Evolutionary conservation across 2,888 invertebrate species (phyloP).

Genomic region (Plebejus melissa): DNA sequence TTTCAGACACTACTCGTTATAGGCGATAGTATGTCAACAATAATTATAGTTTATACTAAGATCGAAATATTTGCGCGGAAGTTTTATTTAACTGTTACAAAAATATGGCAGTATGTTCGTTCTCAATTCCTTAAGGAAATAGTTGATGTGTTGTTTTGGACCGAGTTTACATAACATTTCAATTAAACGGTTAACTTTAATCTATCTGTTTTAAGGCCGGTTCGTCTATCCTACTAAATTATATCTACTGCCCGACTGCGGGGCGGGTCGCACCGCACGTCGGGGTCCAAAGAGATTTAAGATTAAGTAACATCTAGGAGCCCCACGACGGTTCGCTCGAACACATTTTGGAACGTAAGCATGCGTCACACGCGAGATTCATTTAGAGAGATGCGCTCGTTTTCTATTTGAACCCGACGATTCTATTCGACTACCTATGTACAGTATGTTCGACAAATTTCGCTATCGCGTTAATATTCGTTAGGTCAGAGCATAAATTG

Average conservation of each 20-base stretch:
- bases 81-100: constrained; percentile 45
- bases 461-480: neutral
- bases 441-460: constrained; percentile 69
- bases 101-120: constrained; percentile 73
- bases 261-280: constrained; percentile 29
- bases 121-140: constrained; percentile 69
- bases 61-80: constrained; percentile 5
- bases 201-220: constrained; percentile 67
- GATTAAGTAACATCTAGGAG: constrained; percentile 19
- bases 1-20: neutral
- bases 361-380: neutral
- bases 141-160: constrained; percentile 43
- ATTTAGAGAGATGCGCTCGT: constrained; percentile 1
- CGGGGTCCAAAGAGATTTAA: constrained; percentile 24
- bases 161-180: constrained; percentile 41
- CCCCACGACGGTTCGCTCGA: constrained; percentile 25
- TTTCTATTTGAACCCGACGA: constrained; percentile 39
- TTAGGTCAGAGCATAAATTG: neutral
- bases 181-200: constrained; percentile 45
- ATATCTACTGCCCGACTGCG: constrained; percentile 42
- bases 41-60: neutral
- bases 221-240: constrained; percentile 70
- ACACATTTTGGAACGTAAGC: constrained; percentile 28
- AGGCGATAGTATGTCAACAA: neutral
- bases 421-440: constrained; percentile 51